Evolutionary conservation across 2,888 invertebrate species (phyloP), one percentile per base, ranked within the genome.

Genomic region (Tiliacea citrago): DNA sequence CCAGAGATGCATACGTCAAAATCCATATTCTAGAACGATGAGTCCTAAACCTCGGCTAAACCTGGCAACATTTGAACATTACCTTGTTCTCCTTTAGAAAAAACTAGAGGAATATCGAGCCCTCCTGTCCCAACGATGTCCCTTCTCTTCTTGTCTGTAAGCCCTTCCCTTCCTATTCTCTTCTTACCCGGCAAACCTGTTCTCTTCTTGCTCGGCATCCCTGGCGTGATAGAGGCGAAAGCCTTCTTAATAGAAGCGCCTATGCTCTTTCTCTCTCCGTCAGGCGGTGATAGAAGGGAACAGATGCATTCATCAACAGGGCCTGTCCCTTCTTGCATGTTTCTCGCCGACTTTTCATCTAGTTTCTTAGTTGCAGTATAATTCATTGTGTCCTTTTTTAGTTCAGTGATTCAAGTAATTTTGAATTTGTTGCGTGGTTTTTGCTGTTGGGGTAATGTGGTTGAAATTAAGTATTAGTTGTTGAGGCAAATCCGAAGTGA

Each of bases 241-340:
- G 88, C 92, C n/a, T 87, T 91, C 75, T 90, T 94, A 3, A 94
- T 88, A 0, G 93, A 92, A 0, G 90, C 85, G 16, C 87, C 88
- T 3, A 92, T 61, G 29, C 90, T 82, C 29, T 55, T 82, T 18
- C 61, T 82, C 77, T 65, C 84, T 0, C 68, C 85, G 0, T 88
- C 88, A 0, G 90, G 88, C 0, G 91, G 88, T 0, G 90, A 73
- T 0, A 94, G 77, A 0, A 94, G 42, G 0, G 88, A 79, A 58
- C 94, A 94, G 0, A 93, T 77, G 53, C 94, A 94, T 39, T 92
- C 77, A 57, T 94, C 93, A 0, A 74, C 89, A 0, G 94, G 94
- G 0, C 94, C 94, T 0, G 83, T 65, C 0, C 91, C 93, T 70
- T 93, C 93, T 0, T 80, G 81, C n/a, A 93, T 29, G 8, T 88